Conservation (phyloP, 2,113 vertebrate genomes). For the Orcinus orca region DNA sequence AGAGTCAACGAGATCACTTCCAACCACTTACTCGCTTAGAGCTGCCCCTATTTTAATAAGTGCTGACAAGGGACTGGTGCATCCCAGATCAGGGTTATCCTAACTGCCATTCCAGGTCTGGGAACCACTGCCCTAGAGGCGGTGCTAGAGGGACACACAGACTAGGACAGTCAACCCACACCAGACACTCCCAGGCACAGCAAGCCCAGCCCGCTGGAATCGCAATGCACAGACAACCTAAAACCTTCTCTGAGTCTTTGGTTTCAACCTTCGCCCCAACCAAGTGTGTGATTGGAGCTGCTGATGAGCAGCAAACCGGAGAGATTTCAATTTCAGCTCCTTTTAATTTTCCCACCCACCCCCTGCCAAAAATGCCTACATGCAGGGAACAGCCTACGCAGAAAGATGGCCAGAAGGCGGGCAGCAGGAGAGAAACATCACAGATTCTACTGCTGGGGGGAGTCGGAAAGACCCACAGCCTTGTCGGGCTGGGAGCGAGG, state of each 20-base stretch:
- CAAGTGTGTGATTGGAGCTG: constrained; percentile 24
- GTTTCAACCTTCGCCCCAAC: constrained; percentile 33
- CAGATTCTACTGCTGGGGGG: neutral
- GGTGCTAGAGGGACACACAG: neutral
- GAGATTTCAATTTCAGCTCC: constrained; percentile 66
- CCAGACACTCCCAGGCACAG: neutral
- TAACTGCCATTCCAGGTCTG: neutral
- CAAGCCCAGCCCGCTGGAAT: neutral
- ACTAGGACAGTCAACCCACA: neutral
- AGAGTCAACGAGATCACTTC: neutral
- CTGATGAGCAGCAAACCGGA: constrained; percentile 48
- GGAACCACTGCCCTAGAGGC: neutral
- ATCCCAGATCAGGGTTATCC: neutral
- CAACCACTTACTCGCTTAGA: neutral
- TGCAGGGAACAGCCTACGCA: neutral
- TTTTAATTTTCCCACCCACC: constrained; percentile 33
- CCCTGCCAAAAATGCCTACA: neutral
- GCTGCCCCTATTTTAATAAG: constrained; percentile 13
- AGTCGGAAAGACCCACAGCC: neutral
- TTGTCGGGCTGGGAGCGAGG: neutral
- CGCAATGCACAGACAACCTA: neutral
- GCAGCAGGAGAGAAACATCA: neutral
- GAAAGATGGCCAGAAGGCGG: neutral
- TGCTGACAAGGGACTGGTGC: neutral
- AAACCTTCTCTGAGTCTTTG: constrained; percentile 32